Percentiles rank a stretch among this genome's conserved stretches.
phyloP scores from a whole-genome alignment of 2,113 vertebrate species.

The Bos javanicus region DNA sequence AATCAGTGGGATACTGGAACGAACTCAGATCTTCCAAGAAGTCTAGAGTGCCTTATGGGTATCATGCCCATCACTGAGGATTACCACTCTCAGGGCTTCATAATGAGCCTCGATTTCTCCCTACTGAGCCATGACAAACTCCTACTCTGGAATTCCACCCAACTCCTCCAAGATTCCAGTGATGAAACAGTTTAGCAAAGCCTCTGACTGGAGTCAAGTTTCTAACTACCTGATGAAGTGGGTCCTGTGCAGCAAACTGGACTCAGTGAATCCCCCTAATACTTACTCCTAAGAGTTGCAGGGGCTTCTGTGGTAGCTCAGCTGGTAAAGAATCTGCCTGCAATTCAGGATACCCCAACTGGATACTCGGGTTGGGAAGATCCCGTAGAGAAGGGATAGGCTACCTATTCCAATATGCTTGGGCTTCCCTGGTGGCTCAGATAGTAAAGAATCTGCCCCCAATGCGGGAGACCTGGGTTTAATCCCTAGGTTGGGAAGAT shows the following conservation, averaged over 20 bases:
- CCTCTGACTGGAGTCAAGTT: not conserved
- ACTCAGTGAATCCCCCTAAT: not conserved
- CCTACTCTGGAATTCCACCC: not conserved
- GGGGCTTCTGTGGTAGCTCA: not conserved
- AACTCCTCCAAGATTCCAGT: not conserved
- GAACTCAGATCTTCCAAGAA: not conserved
- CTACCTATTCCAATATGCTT: too few relatives aligned
- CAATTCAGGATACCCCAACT: not conserved
- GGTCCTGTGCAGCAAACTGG: not conserved
- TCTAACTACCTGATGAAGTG: not conserved
- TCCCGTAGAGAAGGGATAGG: too few relatives aligned
- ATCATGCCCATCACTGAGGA: not conserved
- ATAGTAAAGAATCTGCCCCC: not conserved
- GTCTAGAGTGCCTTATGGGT: not conserved
- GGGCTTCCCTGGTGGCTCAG: not conserved
- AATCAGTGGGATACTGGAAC: not conserved
- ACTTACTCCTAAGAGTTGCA: not conserved
- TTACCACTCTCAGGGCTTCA: not conserved
- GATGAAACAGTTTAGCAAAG: not conserved
- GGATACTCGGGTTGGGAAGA: too few relatives aligned
- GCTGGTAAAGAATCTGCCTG: not conserved
- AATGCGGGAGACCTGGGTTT: not conserved
- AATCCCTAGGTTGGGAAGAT: not conserved
- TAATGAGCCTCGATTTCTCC: not conserved
- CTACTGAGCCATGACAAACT: not conserved